These are phyloP conservation scores for Mesorhabditis spiculigera DNA, from an alignment of 2,888 invertebrate species.

Conservation along the genomic window DNA sequence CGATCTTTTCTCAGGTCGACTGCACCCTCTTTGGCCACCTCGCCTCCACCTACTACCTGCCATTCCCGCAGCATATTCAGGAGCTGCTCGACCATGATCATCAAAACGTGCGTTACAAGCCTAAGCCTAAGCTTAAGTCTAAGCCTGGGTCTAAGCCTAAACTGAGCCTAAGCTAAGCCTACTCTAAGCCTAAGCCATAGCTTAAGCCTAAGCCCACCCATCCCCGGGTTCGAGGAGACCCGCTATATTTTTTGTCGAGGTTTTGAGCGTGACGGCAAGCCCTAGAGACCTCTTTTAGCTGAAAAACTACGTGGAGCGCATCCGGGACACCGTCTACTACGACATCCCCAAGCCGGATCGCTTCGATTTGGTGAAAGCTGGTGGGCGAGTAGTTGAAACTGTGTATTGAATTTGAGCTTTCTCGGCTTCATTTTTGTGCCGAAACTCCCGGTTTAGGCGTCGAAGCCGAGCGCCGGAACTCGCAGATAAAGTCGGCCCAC, in stretches of 20 bases:
- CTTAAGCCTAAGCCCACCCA: no score
- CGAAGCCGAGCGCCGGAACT: neutral
- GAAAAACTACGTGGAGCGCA: neutral
- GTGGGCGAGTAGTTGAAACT: neutral
- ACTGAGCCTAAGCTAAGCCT: no score
- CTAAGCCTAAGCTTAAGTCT: no score
- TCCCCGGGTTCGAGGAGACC: no score
- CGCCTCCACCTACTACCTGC: slow-evolving; percentile 13
- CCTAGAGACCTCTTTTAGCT: neutral
- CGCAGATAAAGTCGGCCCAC: no score
- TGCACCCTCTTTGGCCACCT: slow-evolving; percentile 14
- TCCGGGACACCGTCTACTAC: slow-evolving; percentile 11
- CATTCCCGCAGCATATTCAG: neutral
- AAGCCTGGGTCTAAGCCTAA: no score
- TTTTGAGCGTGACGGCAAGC: no score
- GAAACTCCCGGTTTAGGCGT: neutral
- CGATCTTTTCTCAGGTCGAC: slow-evolving; percentile 11
- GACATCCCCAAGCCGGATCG: slow-evolving; percentile 38
- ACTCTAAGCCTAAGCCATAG: no score
- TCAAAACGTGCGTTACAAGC: neutral
- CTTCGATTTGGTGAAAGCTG: slow-evolving; percentile 28
- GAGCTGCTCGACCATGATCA: slow-evolving; percentile 10
- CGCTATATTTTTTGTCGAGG: no score
- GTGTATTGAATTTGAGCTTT: neutral
- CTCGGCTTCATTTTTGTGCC: no score